Base-by-base conservation (phyloP, 2,888 invertebrate genomes). In the Calameuta filiformis region DNA sequence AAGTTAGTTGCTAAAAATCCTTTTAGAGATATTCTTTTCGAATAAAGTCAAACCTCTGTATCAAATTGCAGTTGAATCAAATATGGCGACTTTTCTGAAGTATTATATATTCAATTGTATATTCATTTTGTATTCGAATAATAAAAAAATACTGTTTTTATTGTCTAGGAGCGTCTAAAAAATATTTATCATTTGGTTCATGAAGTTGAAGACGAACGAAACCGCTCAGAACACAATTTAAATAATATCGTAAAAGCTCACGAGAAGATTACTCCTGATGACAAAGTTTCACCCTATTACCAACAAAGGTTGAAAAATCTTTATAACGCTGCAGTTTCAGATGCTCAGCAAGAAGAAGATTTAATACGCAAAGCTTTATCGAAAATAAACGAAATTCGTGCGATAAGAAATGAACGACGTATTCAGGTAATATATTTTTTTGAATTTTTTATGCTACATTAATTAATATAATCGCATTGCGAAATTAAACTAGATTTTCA, bases 301-400 rank as follows among this genome's bases (percentile, higher is more conserved):
- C 93, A 94, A 91, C 94, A 95, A 90, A 98, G 98, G 92, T 89
- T 98, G 79, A 97, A 97, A 90, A 94, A 93, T 56, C 92, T 97
- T 35, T 97, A 97, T 87, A 96, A 96, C 89, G 93, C 95, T 23
- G 96, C 97, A 0, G 93, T 98, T 78, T 92, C 94, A 68, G 98
- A 98, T 87, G 96, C 97, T 0, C 95, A 96, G 81, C 95, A 95
- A 85, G 98, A 98, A 90, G 97, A 98, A 87, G 95, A 96, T 80
- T 92, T 96, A 0, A 93, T 98, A 15, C 93, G 98, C 11, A 95
- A 95, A 81, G 97, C 98, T 0, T 91, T 98, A 37, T 94, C 96
- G 34, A 96, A 97, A 88, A 98, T 99, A 76, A 96, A 96, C 86
- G 98, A 98, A 91, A 98, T 98, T 78, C 94, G 98, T 73, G 94